Evolutionary conservation across 2,888 invertebrate species (phyloP).

Genomic region (Vanessa cardui): DNA sequence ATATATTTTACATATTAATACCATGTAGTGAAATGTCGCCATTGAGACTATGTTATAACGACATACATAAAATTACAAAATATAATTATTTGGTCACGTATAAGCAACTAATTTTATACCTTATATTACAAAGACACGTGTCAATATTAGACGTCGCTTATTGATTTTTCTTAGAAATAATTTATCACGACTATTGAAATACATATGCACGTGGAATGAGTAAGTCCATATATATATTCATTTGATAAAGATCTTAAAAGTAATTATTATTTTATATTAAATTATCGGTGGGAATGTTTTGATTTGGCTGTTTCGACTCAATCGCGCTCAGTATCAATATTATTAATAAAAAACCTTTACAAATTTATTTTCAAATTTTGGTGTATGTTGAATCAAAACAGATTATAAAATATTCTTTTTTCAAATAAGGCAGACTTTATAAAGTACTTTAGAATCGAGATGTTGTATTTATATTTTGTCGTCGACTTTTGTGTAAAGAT

Average conservation of each 20-base stretch:
- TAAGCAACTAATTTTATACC: neutral
- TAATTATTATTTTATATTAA: neutral
- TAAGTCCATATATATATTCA: conserved; percentile 2
- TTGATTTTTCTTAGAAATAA: conserved; percentile 23
- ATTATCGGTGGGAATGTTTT: too few species aligned
- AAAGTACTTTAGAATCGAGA: too few species aligned
- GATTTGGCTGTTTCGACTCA: too few species aligned
- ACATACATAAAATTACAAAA: neutral
- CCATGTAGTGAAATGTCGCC: neutral
- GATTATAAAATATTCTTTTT: too few species aligned
- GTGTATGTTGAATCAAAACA: too few species aligned
- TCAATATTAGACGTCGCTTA: conserved; percentile 15
- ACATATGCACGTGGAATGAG: conserved; percentile 16
- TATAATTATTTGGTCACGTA: conserved; percentile 1
- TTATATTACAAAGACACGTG: conserved; percentile 22
- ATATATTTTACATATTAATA: neutral
- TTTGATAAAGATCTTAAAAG: neutral
- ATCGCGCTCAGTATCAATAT: too few species aligned
- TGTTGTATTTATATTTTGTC: too few species aligned
- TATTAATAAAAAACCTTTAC: too few species aligned
- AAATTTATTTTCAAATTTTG: too few species aligned
- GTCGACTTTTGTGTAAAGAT: too few species aligned
- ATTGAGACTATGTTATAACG: neutral
- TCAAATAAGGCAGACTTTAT: too few species aligned
- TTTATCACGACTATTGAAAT: conserved; percentile 12